These are phyloP conservation scores for Himalopsyche tibetana DNA, from an alignment of 2,888 invertebrate genomes.

Conservation along the genomic window DNA sequence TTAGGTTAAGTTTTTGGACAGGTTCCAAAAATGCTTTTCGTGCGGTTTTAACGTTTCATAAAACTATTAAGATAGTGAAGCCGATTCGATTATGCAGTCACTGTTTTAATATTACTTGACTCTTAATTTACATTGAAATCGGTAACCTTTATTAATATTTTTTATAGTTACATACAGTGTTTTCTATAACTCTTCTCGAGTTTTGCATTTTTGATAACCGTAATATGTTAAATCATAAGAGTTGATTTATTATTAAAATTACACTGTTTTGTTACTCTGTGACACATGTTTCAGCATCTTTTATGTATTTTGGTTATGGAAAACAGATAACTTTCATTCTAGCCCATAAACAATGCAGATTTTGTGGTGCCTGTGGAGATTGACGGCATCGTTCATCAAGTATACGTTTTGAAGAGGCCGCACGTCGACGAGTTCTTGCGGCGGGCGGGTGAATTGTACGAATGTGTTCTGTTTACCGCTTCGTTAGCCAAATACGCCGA, in stretches of 20 bases:
- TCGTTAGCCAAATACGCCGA: slow-evolving; percentile 99
- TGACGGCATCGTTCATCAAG: slow-evolving; percentile 98
- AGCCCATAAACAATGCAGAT: slow-evolving; percentile 99
- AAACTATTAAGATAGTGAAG: slow-evolving; percentile 2
- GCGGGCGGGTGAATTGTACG: slow-evolving; percentile 98
- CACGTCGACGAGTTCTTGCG: slow-evolving; percentile 99
- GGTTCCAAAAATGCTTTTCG: slow-evolving; percentile 16
- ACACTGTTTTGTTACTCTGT: too few relatives aligned
- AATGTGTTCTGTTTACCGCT: slow-evolving; percentile 99
- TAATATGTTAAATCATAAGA: too few relatives aligned
- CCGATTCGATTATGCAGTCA: neutral
- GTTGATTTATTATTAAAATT: too few relatives aligned
- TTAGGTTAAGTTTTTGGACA: slow-evolving; percentile 42
- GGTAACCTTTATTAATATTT: too few relatives aligned
- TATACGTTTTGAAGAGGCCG: slow-evolving; percentile 99
- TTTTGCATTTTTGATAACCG: too few relatives aligned
- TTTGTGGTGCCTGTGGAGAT: slow-evolving; percentile 99
- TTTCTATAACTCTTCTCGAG: too few relatives aligned
- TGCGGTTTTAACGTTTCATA: slow-evolving; percentile 4
- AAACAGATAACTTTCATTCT: slow-evolving; percentile 69
- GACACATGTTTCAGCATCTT: too few relatives aligned
- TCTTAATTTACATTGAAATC: neutral
- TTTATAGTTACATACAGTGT: too few relatives aligned
- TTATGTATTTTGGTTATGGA: too few relatives aligned
- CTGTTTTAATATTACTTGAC: neutral